Evolutionary conservation across 2,113 vertebrate species (phyloP), one percentile per base, ranked within the genome.

Genomic region (Siphamia tubifer): DNA sequence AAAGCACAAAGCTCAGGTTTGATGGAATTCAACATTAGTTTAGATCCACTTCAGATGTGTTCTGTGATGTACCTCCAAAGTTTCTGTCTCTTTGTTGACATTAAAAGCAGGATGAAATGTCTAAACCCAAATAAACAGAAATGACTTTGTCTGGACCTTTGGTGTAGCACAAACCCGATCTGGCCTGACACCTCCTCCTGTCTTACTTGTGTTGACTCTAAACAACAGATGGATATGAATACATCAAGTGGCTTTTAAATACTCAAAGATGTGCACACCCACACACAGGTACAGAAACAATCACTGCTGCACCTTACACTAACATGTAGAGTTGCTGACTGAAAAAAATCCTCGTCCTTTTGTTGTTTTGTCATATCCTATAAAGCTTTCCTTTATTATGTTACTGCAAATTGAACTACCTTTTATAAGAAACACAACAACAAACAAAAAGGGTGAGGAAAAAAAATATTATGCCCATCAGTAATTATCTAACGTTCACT

Each of bases 151-250:
- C 28, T 66, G 67, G 77, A 82, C 77, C 67, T 84, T 85, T 58
- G 51, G 74, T 60, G 68, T 57, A 51, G 27, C 36, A 62, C 34
- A 70, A 58, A 68, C 52, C 42, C 28, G 12, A 63, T 53, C 68
- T 43, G 39, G 58, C 70, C 38, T 74, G 78, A 83, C 82, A 77
- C 75, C 38, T 69, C 66, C 61, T 31, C 69, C 57, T 28, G 10
- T 70, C 73, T 77, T 56, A 63, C 80, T 86, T 74, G 82, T 87
- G 83, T 87, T 86, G 78, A 70, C 62, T 81, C 82, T 61, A 87
- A 86, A 86, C 87, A 90, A 81, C 89, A 89, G 89, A 90, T 89
- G 87, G 87, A 72, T 52, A 86, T 84, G 86, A 90, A 90, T 88
- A 85, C 84, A 81, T 81, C 81, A 72, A 81, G 57, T 69, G 68